Conservation (phyloP, 2,113 vertebrate genomes). For the Jacana jacana region DNA sequence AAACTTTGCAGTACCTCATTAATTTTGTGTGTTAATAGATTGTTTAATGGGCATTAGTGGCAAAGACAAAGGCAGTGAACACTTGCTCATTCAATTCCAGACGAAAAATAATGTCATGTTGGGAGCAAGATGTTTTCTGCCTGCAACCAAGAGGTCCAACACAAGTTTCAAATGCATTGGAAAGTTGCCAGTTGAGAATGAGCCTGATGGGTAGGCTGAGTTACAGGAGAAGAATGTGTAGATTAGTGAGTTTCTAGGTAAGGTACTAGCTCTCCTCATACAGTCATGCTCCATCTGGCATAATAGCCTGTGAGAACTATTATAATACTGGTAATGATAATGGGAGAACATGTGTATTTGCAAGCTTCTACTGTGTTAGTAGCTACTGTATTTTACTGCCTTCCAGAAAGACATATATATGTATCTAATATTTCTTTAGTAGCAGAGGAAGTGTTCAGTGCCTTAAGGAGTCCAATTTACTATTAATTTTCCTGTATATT, state of each 20-base stretch:
- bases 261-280: not conserved
- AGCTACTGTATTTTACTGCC: not conserved
- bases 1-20: constrained; percentile 17
- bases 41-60: constrained; percentile 7
- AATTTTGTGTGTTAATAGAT: constrained; percentile 45
- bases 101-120: constrained; percentile 5
- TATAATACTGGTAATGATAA: not conserved
- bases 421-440: not conserved
- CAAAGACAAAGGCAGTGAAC: constrained; percentile 8
- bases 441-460: not conserved
- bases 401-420: not conserved
- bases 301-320: not conserved
- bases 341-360: not conserved
- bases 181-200: not conserved
- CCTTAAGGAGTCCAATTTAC: not conserved
- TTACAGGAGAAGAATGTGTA: not conserved
- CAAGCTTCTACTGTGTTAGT: not conserved
- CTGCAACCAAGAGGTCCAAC: not conserved
- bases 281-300: not conserved
- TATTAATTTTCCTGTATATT: not conserved
- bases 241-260: not conserved
- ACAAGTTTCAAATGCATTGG: not conserved
- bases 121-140: constrained; percentile 16
- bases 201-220: not conserved
- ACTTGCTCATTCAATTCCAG: not conserved